Evolutionary conservation across 2,113 vertebrate genomes (phyloP).

Genomic region (Dicerorhinus sumatrensis): DNA sequence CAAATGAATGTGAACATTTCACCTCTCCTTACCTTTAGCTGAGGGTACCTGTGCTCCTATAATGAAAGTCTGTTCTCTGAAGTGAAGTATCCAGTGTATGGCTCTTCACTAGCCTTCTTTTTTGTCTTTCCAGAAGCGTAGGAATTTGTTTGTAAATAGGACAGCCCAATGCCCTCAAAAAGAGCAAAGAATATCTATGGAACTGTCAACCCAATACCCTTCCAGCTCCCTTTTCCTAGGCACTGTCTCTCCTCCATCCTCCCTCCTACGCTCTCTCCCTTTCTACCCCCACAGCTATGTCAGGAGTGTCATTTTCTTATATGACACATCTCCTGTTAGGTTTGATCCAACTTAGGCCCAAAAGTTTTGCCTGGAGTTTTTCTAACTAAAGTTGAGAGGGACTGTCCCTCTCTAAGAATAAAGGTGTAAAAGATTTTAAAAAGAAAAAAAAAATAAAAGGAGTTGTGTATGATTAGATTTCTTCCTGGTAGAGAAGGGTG

Average conservation of each 20-base stretch:
- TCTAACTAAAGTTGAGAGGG: conserved; percentile 31
- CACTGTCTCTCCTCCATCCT: background rate
- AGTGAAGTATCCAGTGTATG: background rate
- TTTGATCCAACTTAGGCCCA: background rate
- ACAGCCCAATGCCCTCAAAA: background rate
- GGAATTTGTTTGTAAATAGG: background rate
- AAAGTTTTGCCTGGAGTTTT: background rate
- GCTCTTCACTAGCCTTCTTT: background rate
- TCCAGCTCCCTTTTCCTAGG: background rate
- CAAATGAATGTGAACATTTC: background rate
- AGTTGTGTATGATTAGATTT: background rate
- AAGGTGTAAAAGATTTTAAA: background rate
- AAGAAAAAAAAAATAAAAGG: background rate
- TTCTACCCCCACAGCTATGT: background rate
- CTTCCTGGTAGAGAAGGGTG: background rate
- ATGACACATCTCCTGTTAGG: background rate
- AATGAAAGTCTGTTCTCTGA: background rate
- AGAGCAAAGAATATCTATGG: background rate
- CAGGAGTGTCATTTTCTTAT: background rate
- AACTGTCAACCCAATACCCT: background rate
- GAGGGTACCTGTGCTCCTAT: background rate
- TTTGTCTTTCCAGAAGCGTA: conserved; percentile 10
- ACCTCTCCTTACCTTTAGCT: background rate
- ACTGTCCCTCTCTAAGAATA: background rate
- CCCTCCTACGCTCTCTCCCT: background rate